Conservation (phyloP, 2,797 vertebrate genomes). For the Thunnus albacares region DNA sequence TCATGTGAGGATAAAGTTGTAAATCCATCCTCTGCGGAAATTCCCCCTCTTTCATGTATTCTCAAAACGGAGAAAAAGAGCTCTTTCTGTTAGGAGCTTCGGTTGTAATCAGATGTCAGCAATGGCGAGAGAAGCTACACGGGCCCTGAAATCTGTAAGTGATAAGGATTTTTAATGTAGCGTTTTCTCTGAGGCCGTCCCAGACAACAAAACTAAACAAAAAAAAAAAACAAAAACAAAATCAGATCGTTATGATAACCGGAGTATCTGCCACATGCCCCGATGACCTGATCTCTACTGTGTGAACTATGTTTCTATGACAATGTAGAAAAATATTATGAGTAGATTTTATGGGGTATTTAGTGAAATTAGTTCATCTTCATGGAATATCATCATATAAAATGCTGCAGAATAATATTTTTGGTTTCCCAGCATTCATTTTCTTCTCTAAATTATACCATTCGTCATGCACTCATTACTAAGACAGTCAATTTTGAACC, state of each 20-base stretch:
- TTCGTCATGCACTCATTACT: slow-evolving; percentile 87
- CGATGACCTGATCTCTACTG: slow-evolving; percentile 44
- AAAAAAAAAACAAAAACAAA: slow-evolving; percentile 5
- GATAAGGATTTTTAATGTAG: slow-evolving; percentile 51
- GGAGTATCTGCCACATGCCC: slow-evolving; percentile 21
- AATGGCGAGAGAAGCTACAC: slow-evolving; percentile 28
- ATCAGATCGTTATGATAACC: slow-evolving; percentile 38
- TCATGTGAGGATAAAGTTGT: slow-evolving; percentile 86
- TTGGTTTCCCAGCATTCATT: slow-evolving; percentile 83
- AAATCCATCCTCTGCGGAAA: slow-evolving; percentile 86
- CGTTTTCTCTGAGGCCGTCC: slow-evolving; percentile 15
- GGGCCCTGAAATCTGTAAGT: slow-evolving; percentile 38
- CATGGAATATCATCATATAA: slow-evolving; percentile 78
- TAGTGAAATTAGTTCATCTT: slow-evolving; percentile 82
- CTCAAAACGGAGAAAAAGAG: slow-evolving; percentile 62
- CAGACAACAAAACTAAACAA: slow-evolving; percentile 11
- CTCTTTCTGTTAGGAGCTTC: slow-evolving; percentile 29
- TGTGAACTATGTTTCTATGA: slow-evolving; percentile 32
- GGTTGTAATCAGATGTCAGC: slow-evolving; percentile 58
- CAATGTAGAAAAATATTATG: slow-evolving; percentile 61
- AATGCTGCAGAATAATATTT: slow-evolving; percentile 81
- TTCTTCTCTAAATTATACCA: slow-evolving; percentile 84
- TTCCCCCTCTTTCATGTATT: slow-evolving; percentile 76
- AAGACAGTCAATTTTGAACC: slow-evolving; percentile 85
- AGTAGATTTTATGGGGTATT: slow-evolving; percentile 77